These are phyloP conservation scores for Balanococcus diminutus DNA, from an alignment of 2,888 invertebrate genomes.

Conservation along the genomic window DNA sequence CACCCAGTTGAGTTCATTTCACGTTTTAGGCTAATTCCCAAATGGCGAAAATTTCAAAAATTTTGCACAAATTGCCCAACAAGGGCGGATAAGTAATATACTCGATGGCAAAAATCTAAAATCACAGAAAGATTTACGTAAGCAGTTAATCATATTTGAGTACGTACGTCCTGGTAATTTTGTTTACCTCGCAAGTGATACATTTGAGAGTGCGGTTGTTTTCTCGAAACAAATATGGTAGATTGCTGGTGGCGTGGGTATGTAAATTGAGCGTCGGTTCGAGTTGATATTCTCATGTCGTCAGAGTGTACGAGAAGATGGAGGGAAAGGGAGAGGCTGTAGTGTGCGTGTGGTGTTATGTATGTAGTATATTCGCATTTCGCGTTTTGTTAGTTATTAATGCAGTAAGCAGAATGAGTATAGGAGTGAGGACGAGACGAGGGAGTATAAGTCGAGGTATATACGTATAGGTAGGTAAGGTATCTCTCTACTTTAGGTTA, in stretches of 20 bases:
- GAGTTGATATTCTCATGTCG: slow-evolving; percentile 8
- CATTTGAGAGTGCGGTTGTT: background rate
- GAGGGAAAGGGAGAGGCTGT: background rate
- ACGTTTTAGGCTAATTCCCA: too few species aligned
- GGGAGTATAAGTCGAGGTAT: background rate
- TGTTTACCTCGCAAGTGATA: slow-evolving; percentile 1
- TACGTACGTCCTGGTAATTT: too few species aligned
- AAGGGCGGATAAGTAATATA: too few species aligned
- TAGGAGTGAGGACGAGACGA: too few species aligned
- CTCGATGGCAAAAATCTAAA: too few species aligned
- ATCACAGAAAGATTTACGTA: background rate
- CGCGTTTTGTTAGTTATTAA: background rate
- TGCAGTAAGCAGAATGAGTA: background rate
- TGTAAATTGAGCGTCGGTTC: slow-evolving; percentile 17
- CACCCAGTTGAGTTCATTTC: too few species aligned
- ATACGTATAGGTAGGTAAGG: background rate
- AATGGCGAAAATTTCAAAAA: too few species aligned
- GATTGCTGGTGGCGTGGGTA: background rate
- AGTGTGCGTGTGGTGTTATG: background rate
- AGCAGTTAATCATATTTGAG: background rate
- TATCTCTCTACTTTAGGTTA: too few species aligned
- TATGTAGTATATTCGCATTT: background rate
- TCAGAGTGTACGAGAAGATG: background rate
- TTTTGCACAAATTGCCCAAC: too few species aligned
- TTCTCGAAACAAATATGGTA: background rate